Base-by-base conservation (phyloP, 2,888 invertebrate species). In the Cryptophagus acutangulus region DNA sequence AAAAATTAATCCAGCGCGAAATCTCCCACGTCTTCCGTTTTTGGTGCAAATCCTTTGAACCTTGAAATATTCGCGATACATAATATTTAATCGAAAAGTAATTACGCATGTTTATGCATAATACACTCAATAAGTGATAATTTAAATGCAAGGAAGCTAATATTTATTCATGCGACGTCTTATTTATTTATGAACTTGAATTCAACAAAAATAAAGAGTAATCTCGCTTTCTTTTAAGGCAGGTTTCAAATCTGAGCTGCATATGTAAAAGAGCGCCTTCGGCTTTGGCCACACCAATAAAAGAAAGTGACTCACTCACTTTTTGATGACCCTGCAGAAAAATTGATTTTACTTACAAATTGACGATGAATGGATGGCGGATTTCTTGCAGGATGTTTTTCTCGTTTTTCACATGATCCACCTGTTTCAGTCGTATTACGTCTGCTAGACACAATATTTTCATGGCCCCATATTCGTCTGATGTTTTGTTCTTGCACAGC, bases 391-490 rank as follows among this genome's bases (percentile, higher is more conserved):
- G 77, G 59, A 97, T 92, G 59, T 82, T 85, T 70, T 95, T 94
- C 73, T 97, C 97, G 70, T 93, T 96, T 75, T 91, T 89, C 47
- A 96, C 95, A 71, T 97, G 97, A 61, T 94, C 94, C 57, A 94
- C 90, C 75, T 96, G 96, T 71, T 95, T 91, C 57, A 91, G 77
- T 63, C 91, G 81, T 61, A 97, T 90, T 49, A 97, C 89, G 70
- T 94, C 92, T 29, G 87, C 81, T 76, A 96, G 89, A 42, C 89
- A 86, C 51, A 97, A 77, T 54, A 95, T 87, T 74, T 97, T 97
- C 79, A 97, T 85, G 31, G 97, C 97, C 62, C 85, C 81, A 69
- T 85, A 91, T 63, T 82, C 81, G 58, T 84, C 81, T 30, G 82
- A 82, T 36, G 81, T 77, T 66, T 86, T 87, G 69, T 93, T 88